Evolutionary conservation across 2,113 vertebrate species (phyloP).

Genomic region (Numida meleagris): DNA sequence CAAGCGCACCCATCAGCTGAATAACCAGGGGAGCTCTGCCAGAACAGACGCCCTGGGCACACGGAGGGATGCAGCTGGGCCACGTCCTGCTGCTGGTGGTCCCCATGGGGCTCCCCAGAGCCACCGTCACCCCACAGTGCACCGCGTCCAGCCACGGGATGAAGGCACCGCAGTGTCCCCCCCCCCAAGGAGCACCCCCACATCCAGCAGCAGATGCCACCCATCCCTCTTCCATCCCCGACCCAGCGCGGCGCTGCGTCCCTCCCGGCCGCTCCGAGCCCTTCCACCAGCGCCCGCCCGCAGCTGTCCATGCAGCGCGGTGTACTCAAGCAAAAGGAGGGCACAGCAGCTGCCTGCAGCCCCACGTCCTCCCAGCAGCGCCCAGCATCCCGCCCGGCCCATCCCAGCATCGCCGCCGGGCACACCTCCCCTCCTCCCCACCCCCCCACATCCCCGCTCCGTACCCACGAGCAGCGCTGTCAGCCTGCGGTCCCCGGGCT

Average conservation of each 20-base stretch:
- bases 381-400: background rate
- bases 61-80: background rate
- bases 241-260: background rate
- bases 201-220: background rate
- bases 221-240: background rate
- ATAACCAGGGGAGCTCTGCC: accelerated
- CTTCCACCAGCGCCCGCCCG: background rate
- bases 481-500: slow-evolving; percentile 8
- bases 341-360: slow-evolving; percentile 43
- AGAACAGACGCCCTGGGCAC: accelerated
- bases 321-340: slow-evolving; percentile 59
- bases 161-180: accelerated
- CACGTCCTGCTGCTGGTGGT: accelerated
- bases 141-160: background rate
- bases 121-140: accelerated
- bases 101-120: background rate
- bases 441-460: background rate
- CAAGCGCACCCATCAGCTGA: background rate
- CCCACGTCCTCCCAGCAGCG: background rate
- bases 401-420: accelerated
- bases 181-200: background rate
- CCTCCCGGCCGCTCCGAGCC: background rate
- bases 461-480: slow-evolving; percentile 7
- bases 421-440: accelerated
- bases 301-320: background rate